Conservation (phyloP, 1,140 invertebrate genomes). For the Daktulosphaira vitifoliae region DNA sequence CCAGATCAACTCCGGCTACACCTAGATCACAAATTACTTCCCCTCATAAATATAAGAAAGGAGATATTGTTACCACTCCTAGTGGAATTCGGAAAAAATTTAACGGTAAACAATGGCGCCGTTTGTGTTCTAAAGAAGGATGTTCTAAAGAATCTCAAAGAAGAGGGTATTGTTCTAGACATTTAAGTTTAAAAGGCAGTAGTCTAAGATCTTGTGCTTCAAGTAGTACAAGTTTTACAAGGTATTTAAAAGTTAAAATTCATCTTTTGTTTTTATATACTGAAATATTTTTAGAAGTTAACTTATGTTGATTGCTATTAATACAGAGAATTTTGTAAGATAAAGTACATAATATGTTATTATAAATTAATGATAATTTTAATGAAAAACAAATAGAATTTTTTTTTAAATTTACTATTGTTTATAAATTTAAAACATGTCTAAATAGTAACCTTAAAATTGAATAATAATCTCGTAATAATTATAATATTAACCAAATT, state of each 20-base stretch:
- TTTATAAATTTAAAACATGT: too few species aligned
- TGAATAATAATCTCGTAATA: too few species aligned
- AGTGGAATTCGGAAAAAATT: slow-evolving; percentile 97
- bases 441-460: too few species aligned
- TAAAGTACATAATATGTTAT: too few species aligned
- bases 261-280: too few species aligned
- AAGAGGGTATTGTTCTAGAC: slow-evolving; percentile 89
- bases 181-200: slow-evolving; percentile 80
- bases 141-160: slow-evolving; percentile 98
- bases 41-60: slow-evolving; percentile 96
- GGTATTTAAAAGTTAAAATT: slow-evolving; percentile 37
- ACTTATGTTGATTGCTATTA: too few species aligned
- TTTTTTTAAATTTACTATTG: too few species aligned
- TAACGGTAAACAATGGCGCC: slow-evolving; percentile 98
- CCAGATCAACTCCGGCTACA: slow-evolving; percentile 77
- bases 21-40: slow-evolving; percentile 85
- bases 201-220: slow-evolving; percentile 48
- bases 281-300: background rate
- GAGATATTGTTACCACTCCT: slow-evolving; percentile 91
- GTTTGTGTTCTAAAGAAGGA: slow-evolving; percentile 87
- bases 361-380: too few species aligned
- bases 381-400: too few species aligned
- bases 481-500: too few species aligned
- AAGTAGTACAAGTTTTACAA: slow-evolving; percentile 44
- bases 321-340: too few species aligned